Conservation (phyloP, 1,140 invertebrate genomes). For the Drosophila saltans region DNA sequence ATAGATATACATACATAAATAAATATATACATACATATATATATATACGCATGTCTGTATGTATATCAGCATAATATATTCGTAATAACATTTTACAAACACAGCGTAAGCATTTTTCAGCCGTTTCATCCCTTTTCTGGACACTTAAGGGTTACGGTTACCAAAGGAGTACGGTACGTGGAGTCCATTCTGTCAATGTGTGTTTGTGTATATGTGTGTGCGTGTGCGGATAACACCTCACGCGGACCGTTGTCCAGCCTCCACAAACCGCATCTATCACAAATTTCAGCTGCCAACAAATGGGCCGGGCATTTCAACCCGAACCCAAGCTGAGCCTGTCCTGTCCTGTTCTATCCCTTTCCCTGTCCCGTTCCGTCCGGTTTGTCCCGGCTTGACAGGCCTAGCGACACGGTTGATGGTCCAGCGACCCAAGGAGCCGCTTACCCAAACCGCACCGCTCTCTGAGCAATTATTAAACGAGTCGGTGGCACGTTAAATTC, state of each 20-base stretch:
- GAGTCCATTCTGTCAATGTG: conserved; percentile 45
- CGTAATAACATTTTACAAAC: conserved; percentile 77
- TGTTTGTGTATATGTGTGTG: conserved; percentile 27
- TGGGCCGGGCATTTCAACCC: conserved; percentile 43
- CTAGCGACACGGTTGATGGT: conserved; percentile 68
- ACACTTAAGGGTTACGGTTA: conserved; percentile 72
- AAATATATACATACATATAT: conserved; percentile 27
- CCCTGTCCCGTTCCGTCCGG: conserved; percentile 27
- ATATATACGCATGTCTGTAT: conserved; percentile 29
- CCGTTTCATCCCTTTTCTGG: conserved; percentile 81
- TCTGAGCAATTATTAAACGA: conserved; percentile 81
- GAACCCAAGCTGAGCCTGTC: conserved; percentile 31
- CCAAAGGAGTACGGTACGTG: conserved; percentile 37
- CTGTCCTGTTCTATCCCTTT: not conserved
- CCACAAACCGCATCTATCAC: conserved; percentile 79
- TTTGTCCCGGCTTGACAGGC: conserved; percentile 64
- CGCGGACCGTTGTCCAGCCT: conserved; percentile 63
- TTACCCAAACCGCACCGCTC: conserved; percentile 73
- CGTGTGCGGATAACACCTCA: conserved; percentile 67
- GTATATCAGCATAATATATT: conserved; percentile 75
- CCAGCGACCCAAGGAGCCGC: conserved; percentile 18
- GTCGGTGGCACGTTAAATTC: conserved; percentile 81
- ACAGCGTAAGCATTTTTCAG: conserved; percentile 80
- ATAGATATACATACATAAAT: conserved; percentile 35
- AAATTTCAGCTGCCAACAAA: conserved; percentile 70